Evolutionary conservation across 2,888 invertebrate genomes (phyloP).

Genomic region (Adineta ricciae): DNA sequence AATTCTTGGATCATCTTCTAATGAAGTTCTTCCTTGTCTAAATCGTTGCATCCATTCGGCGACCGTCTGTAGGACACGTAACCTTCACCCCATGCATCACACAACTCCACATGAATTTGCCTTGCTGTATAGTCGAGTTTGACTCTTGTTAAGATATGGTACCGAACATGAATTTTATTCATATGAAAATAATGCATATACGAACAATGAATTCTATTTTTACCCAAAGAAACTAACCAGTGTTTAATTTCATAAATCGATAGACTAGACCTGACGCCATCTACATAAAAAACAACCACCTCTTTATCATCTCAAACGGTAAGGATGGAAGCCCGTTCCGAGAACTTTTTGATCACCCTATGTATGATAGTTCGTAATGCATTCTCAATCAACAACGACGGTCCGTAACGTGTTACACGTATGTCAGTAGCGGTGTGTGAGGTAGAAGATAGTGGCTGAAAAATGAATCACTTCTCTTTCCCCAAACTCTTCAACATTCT

Average conservation of each 20-base stretch:
- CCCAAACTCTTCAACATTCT: too few species aligned
- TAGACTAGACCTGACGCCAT: background rate
- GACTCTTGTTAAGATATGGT: background rate
- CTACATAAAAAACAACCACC: background rate
- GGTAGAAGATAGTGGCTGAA: too few species aligned
- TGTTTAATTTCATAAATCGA: background rate
- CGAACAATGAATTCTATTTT: background rate
- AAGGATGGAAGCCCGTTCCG: background rate
- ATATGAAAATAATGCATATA: background rate
- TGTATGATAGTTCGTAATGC: too few species aligned
- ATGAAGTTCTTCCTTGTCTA: background rate
- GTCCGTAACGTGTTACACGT: too few species aligned
- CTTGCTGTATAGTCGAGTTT: background rate
- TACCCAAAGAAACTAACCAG: background rate
- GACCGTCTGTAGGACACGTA: background rate
- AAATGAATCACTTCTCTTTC: too few species aligned
- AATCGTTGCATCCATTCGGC: background rate
- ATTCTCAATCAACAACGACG: too few species aligned
- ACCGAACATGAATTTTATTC: background rate
- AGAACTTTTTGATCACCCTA: too few species aligned
- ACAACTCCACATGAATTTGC: background rate
- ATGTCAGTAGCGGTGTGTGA: too few species aligned
- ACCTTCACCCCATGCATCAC: background rate
- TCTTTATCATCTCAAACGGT: background rate
- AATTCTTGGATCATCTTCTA: background rate